These are phyloP conservation scores for Eurypyga helias DNA, from an alignment of 2,113 vertebrate genomes.

Conservation along the genomic window DNA sequence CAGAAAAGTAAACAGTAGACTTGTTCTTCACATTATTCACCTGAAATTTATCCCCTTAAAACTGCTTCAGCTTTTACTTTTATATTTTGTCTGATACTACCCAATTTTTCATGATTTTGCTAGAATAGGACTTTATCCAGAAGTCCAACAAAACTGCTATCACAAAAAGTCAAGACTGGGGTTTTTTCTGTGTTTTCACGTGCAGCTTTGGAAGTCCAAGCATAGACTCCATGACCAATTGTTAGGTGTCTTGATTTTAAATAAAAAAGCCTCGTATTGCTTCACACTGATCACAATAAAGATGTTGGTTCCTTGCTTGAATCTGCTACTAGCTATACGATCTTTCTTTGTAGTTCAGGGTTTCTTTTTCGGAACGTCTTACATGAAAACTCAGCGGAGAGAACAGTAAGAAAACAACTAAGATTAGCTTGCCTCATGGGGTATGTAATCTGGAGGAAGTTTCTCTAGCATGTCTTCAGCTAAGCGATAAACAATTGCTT, in stretches of 20 bases:
- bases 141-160: not conserved
- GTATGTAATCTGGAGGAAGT: slow-evolving; percentile 76
- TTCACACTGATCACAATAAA: not conserved
- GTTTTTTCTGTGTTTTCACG: not conserved
- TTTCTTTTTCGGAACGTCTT: not conserved
- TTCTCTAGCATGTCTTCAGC: slow-evolving; percentile 84
- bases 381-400: not conserved
- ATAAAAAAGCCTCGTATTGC: not conserved
- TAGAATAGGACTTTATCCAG: not conserved
- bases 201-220: not conserved
- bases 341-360: not conserved
- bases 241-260: not conserved
- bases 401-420: not conserved
- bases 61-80: not conserved
- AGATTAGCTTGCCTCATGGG: slow-evolving; percentile 75
- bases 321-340: not conserved
- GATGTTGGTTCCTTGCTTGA: not conserved
- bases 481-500: slow-evolving; percentile 74
- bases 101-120: not conserved
- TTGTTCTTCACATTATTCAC: not conserved
- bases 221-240: not conserved
- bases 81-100: not conserved
- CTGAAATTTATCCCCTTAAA: not conserved
- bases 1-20: not conserved
- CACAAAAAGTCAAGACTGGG: not conserved